Percentiles rank a stretch among this genome's conserved stretches.
Conservation (phyloP, 1,140 invertebrate species). For the Patella vulgata region DNA sequence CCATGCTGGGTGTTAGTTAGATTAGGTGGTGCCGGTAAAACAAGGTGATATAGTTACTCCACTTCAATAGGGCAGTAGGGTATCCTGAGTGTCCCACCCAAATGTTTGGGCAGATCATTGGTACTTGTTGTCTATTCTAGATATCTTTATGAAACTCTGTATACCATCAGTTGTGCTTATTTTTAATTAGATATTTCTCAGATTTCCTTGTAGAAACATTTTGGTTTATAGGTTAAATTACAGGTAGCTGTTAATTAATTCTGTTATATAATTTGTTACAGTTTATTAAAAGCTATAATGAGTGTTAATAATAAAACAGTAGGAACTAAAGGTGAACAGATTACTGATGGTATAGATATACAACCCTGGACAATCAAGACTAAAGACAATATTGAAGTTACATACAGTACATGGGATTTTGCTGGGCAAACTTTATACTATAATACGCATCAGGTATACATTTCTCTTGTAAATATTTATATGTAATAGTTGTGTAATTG, state of each 20-base stretch:
- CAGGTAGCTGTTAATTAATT: too few species aligned
- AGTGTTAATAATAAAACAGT: conserved; percentile 50
- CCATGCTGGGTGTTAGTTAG: conserved; percentile 64
- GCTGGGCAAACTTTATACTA: conserved; percentile 63
- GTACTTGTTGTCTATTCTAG: too few species aligned
- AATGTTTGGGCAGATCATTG: too few species aligned
- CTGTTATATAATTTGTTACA: conserved; percentile 16
- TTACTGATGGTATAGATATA: conserved; percentile 64
- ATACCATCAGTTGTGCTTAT: too few species aligned
- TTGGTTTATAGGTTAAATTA: too few species aligned
- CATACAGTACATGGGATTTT: conserved; percentile 63
- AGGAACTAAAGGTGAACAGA: conserved; percentile 47
- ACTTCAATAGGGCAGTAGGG: too few species aligned
- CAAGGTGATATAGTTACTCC: conserved; percentile 54
- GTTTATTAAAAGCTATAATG: conserved; percentile 57
- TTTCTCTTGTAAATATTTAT: background rate
- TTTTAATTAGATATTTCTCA: too few species aligned
- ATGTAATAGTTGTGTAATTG: too few species aligned
- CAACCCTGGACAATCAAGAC: conserved; percentile 56
- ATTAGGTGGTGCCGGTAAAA: conserved; percentile 62
- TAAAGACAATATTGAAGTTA: conserved; percentile 43
- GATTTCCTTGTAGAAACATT: too few species aligned
- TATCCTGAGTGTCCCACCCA: too few species aligned
- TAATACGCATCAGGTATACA: conserved; percentile 60
- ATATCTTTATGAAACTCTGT: too few species aligned